Evolutionary conservation across 2,113 vertebrate genomes (phyloP), one percentile per base, ranked within the genome.

Genomic region (Kobus ellipsiprymnus): DNA sequence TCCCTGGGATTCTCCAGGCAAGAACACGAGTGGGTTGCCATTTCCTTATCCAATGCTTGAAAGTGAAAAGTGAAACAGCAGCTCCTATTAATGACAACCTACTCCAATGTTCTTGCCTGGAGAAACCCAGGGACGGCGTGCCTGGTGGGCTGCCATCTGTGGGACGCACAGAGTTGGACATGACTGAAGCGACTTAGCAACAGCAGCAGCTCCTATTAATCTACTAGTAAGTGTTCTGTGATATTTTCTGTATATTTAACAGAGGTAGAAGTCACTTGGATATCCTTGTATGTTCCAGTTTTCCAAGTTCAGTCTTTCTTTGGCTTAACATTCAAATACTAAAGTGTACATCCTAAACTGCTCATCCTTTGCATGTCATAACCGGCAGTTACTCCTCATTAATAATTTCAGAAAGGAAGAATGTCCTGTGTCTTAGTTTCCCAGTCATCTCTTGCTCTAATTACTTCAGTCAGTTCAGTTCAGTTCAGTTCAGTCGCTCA

Each of bases 181-280:
- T 0, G 14, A 33, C 29, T 62, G 29, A 62, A 62, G 29, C 29
- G 0, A 62, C 14, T 16, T 62, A 62, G 60, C 60, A 1, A 0
- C 29, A 62, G 60, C 60, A 62, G 29, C 29, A 62, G 19, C 50
- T 48, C 36, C 83, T 67, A 50, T 33, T 71, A 80, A 95, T 95
- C n/a, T 95, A 74, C 12, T 80, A 48, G 40, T 90, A 83, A 77
- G 44, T 90, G 25, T 78, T 89, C 15, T 92, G 64, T 81, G 52
- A 71, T 74, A 54, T 30, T 80, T 88, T 62, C 80, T 46, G 13
- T 78, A 8, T 67, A 81, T 60, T 8, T 89, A 83, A 87, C 27
- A 89, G 19, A 90, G 12, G 2, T 33, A 19, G 9, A 25, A 48
- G 7, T 46, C 10, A 52, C 23, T 86, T 77, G 59, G 13, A 52